These are phyloP conservation scores for Chrysotoxum bicinctum DNA, from an alignment of 2,888 invertebrate genomes.

Conservation along the genomic window DNA sequence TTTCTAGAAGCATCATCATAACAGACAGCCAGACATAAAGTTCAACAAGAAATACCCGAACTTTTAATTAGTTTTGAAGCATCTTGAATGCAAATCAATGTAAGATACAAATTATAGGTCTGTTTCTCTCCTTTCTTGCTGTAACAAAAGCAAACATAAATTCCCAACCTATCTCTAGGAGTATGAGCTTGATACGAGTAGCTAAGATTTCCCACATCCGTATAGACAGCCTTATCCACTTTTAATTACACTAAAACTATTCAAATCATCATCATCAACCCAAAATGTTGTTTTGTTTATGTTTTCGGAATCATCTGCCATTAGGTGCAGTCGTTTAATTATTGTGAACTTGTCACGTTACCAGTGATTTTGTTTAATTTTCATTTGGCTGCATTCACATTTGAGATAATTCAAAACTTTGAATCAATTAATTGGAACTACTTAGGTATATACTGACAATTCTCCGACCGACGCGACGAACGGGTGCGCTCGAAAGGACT, in stretches of 20 bases:
- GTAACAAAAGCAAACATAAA: conserved; percentile 21
- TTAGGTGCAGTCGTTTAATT: neutral
- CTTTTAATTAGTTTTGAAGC: conserved; percentile 68
- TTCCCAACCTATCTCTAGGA: neutral
- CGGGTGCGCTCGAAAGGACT: conserved; percentile 53
- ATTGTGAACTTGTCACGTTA: conserved; percentile 18
- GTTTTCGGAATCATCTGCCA: conserved; percentile 19
- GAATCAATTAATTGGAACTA: conserved; percentile 43
- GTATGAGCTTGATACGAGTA: neutral
- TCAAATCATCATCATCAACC: conserved; percentile 26
- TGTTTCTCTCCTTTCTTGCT: conserved; percentile 10
- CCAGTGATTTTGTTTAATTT: conserved; percentile 32
- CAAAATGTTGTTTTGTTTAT: conserved; percentile 24
- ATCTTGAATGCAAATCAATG: conserved; percentile 64
- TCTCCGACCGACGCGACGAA: no score
- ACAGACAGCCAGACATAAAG: conserved; percentile 48
- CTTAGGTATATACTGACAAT: no score
- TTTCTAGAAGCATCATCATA: conserved; percentile 30
- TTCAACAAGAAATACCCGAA: conserved; percentile 45
- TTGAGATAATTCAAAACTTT: conserved; percentile 14
- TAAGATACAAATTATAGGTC: conserved; percentile 46
- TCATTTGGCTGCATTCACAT: neutral
- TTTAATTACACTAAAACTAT: conserved; percentile 50
- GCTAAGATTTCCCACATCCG: neutral
- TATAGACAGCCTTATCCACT: conserved; percentile 28